A percentile compares a stretch with the other conserved stretches of the same genome.
Evolutionary conservation across 2,888 invertebrate species (phyloP).

Genomic region (Melieria crassipennis): DNA sequence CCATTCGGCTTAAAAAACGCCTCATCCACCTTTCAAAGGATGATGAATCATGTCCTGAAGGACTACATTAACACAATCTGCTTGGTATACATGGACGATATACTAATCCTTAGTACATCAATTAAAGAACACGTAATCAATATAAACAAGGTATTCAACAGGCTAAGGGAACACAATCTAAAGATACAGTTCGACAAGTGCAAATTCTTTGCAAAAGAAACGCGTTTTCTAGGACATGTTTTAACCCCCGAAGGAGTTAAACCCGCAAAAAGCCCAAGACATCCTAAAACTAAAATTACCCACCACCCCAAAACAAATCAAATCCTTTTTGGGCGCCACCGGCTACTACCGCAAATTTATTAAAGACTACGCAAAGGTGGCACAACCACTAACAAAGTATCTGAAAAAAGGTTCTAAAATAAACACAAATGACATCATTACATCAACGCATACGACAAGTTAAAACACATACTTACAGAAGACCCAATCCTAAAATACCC

Average conservation of each 20-base stretch:
- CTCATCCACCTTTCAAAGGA: not conserved
- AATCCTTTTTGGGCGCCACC: constrained; percentile 30
- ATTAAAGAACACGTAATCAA: constrained; percentile 28
- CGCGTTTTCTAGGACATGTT: constrained; percentile 9
- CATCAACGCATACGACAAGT: no score
- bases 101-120: constrained; percentile 39
- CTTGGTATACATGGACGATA: constrained; percentile 23
- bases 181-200: constrained; percentile 25
- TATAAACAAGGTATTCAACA: constrained; percentile 1
- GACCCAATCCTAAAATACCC: constrained; percentile 28
- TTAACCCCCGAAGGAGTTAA: constrained; percentile 25
- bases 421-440: constrained; percentile 9
- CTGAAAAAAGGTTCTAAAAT: constrained; percentile 22
- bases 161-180: constrained; percentile 5
- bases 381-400: constrained; percentile 19
- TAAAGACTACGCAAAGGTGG: constrained; percentile 25
- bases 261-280: constrained; percentile 15
- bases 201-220: constrained; percentile 15
- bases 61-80: constrained; percentile 29
- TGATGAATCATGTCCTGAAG: constrained; percentile 6
- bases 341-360: constrained; percentile 28
- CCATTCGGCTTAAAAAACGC: constrained; percentile 16
- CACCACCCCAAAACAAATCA: constrained; percentile 34
- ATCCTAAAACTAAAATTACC: constrained; percentile 17
- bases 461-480: constrained; percentile 12